A percentile compares a stretch with the other conserved stretches of the same genome.
These are phyloP conservation scores for Meliscaeva auricollis DNA, from an alignment of 2,888 invertebrate genomes.

Conservation along the genomic window DNA sequence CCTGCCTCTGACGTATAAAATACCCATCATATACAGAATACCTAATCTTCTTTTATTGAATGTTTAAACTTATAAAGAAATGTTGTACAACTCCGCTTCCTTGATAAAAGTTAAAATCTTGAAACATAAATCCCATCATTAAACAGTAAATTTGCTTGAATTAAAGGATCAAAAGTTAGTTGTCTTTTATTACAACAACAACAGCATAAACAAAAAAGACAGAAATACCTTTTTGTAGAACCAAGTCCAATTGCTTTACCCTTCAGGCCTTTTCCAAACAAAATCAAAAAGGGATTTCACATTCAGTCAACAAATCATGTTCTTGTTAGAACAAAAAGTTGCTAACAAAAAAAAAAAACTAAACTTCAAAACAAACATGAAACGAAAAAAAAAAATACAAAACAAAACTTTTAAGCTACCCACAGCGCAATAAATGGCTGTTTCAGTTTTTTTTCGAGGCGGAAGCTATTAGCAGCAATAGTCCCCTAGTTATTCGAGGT, in stretches of 20 bases:
- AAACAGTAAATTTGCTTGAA: neutral
- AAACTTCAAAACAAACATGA: conserved; percentile 16
- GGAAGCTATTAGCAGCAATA: conserved; percentile 32
- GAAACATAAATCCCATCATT: neutral
- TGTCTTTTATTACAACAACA: neutral
- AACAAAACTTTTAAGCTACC: neutral
- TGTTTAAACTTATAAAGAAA: no score
- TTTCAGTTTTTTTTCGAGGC: conserved; percentile 6
- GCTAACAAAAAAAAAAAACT: neutral
- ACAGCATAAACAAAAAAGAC: neutral
- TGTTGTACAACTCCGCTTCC: no score
- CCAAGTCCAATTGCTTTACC: neutral
- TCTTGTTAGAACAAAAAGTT: conserved; percentile 14
- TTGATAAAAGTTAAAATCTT: no score
- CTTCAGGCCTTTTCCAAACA: conserved; percentile 11
- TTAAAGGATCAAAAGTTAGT: neutral
- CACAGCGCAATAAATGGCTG: conserved; percentile 8
- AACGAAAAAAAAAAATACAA: neutral
- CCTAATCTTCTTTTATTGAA: no score
- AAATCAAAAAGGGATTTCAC: conserved; percentile 24
- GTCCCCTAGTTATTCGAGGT: conserved; percentile 20
- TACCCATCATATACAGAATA: no score
- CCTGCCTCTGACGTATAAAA: no score
- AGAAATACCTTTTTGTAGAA: neutral
- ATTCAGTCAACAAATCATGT: conserved; percentile 31